Percentiles rank a stretch among this genome's conserved stretches.
Evolutionary conservation across 2,797 vertebrate genomes (phyloP).

Genomic region (Melanotaenia pygmaea): DNA sequence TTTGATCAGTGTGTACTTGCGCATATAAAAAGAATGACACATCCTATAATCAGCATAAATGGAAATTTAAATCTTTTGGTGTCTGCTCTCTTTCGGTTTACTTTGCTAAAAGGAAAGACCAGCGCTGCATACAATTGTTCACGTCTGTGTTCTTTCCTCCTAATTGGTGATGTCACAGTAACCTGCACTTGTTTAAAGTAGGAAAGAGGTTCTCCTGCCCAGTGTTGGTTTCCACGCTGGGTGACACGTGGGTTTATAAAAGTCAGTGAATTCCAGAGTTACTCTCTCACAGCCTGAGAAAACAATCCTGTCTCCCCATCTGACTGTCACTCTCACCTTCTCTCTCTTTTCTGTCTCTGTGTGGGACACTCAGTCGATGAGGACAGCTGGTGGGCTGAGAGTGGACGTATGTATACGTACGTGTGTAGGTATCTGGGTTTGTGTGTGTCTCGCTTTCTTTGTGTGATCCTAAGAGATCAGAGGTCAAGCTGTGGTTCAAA

Average conservation of each 20-base stretch:
- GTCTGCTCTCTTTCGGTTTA: background rate
- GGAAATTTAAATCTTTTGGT: background rate
- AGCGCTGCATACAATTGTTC: slow-evolving; percentile 1
- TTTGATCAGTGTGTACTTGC: background rate
- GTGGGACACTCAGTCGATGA: slow-evolving; percentile 46
- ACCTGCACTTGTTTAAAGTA: slow-evolving; percentile 35
- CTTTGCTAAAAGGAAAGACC: no score
- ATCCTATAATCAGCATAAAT: background rate
- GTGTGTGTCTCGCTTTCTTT: slow-evolving; percentile 66
- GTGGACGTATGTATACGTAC: slow-evolving; percentile 58
- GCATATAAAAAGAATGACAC: background rate
- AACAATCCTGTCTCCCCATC: slow-evolving; percentile 58
- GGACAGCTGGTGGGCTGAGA: slow-evolving; percentile 81
- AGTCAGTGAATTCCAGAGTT: slow-evolving; percentile 61
- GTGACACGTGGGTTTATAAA: slow-evolving; percentile 66
- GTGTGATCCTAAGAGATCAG: slow-evolving; percentile 79
- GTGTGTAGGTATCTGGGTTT: slow-evolving; percentile 69
- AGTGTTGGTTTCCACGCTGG: slow-evolving; percentile 69
- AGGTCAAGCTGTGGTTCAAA: slow-evolving; percentile 81
- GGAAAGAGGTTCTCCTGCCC: slow-evolving; percentile 34
- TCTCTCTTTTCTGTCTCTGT: slow-evolving; percentile 45
- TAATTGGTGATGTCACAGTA: slow-evolving; percentile 17
- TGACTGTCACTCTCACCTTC: slow-evolving; percentile 65
- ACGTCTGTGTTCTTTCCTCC: slow-evolving; percentile 28
- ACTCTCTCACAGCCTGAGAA: slow-evolving; percentile 69